phyloP scores from a whole-genome alignment of 2,888 invertebrate genomes.

The Brenthis daphne region DNA sequence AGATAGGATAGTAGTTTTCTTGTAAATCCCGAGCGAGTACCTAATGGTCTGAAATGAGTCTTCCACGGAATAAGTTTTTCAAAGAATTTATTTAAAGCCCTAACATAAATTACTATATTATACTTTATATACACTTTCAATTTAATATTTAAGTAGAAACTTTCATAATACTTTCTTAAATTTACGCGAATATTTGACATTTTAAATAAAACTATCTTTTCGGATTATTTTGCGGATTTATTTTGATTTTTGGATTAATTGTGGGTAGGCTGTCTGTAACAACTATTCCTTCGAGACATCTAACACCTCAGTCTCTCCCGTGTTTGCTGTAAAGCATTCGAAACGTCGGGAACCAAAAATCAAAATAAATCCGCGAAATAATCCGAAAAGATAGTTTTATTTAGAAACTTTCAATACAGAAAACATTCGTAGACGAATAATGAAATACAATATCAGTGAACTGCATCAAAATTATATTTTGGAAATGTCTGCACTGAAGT shows the following conservation, averaged over 20 bases:
- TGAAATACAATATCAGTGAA: conserved; percentile 2
- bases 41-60: conserved; percentile 4
- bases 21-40: conserved; percentile 18
- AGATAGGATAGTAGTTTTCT: conserved; percentile 19
- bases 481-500: conserved; percentile 11
- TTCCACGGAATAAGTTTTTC: conserved; percentile 1
- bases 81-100: conserved; percentile 2
- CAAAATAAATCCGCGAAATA: no score
- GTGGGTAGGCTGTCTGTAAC: no score
- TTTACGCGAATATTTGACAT: no score
- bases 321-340: no score
- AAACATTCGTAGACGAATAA: conserved; percentile 1
- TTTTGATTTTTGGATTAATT: no score
- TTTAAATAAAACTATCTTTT: no score
- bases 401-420: background rate
- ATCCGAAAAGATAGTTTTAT: no score
- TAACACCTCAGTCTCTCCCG: no score
- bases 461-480: conserved; percentile 7
- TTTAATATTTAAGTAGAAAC: background rate
- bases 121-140: background rate
- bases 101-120: background rate
- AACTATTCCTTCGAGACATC: no score
- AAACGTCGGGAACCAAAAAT: no score
- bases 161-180: no score
- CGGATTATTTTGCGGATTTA: no score